These are phyloP conservation scores for Trachelus iudaicus DNA, from an alignment of 2,888 invertebrate genomes.

Conservation along the genomic window DNA sequence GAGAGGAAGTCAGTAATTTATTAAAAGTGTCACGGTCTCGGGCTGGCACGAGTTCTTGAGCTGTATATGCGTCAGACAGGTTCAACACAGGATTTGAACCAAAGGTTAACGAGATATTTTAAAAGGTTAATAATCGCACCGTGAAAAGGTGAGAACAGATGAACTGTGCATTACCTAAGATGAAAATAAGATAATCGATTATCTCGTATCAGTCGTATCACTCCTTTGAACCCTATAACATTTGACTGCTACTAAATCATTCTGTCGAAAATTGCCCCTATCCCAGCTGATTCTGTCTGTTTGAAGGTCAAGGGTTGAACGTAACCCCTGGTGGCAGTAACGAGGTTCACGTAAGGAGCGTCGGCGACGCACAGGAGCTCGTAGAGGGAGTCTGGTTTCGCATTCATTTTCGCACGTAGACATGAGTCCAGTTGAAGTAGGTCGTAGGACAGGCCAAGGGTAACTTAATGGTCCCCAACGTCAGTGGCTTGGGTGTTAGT, in stretches of 20 bases:
- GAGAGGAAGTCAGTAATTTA: not conserved
- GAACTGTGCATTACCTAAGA: not conserved
- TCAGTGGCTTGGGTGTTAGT: not conserved
- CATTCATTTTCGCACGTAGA: not conserved
- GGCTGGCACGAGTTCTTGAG: not conserved
- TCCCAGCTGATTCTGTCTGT: not conserved
- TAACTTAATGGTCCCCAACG: not conserved
- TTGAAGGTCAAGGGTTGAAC: not conserved
- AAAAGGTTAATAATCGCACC: conserved; percentile 1
- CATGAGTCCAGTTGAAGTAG: not conserved
- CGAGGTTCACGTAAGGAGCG: not conserved
- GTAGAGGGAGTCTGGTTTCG: not conserved
- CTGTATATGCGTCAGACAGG: not conserved
- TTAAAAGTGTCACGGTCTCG: not conserved
- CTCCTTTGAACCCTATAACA: not conserved
- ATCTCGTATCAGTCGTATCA: no score
- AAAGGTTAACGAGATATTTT: conserved; percentile 18
- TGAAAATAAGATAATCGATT: not conserved
- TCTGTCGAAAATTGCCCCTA: no score
- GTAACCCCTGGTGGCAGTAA: not conserved
- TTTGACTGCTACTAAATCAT: not conserved
- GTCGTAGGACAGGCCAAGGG: not conserved
- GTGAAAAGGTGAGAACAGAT: not conserved
- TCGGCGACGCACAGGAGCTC: not conserved
- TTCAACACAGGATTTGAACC: conserved; percentile 7